Percentiles rank a stretch among this genome's conserved stretches.
These are phyloP conservation scores for Saguinus midas DNA, from an alignment of 2,113 vertebrate genomes.

Conservation along the genomic window DNA sequence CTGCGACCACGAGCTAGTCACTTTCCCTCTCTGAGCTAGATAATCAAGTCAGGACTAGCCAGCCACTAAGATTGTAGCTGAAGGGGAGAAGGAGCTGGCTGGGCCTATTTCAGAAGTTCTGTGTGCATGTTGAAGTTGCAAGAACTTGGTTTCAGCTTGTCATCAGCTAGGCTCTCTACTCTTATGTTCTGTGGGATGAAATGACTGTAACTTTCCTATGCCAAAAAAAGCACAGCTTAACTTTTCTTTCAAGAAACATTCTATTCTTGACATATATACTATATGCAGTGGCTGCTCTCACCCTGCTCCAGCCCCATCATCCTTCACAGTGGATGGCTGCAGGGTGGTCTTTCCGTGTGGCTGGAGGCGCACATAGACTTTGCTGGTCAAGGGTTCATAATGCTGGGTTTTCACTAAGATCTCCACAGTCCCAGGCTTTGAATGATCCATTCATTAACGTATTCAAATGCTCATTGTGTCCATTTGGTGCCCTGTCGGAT, in stretches of 20 bases:
- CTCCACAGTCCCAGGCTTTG: slow-evolving; percentile 32
- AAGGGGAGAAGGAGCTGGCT: background rate
- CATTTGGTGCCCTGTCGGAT: background rate
- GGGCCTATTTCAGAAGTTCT: background rate
- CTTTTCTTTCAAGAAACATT: background rate
- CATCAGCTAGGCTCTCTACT: background rate
- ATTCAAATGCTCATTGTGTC: slow-evolving; percentile 61
- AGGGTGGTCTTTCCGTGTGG: slow-evolving; percentile 15
- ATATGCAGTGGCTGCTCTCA: background rate
- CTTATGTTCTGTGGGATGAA: background rate
- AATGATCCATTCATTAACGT: slow-evolving; percentile 61
- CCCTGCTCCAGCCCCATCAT: accelerated
- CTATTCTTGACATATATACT: background rate
- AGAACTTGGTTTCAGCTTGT: background rate
- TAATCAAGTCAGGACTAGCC: background rate
- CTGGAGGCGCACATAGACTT: background rate
- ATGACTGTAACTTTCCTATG: background rate
- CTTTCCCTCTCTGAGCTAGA: background rate
- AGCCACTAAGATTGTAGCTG: background rate
- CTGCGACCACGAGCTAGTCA: background rate
- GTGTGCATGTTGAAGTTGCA: background rate
- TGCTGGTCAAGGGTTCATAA: slow-evolving; percentile 21
- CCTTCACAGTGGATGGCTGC: background rate
- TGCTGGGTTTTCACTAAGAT: slow-evolving; percentile 48
- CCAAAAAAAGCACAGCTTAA: background rate